Evolutionary conservation across 2,113 vertebrate species (phyloP).

Genomic region (Gila orcuttii): DNA sequence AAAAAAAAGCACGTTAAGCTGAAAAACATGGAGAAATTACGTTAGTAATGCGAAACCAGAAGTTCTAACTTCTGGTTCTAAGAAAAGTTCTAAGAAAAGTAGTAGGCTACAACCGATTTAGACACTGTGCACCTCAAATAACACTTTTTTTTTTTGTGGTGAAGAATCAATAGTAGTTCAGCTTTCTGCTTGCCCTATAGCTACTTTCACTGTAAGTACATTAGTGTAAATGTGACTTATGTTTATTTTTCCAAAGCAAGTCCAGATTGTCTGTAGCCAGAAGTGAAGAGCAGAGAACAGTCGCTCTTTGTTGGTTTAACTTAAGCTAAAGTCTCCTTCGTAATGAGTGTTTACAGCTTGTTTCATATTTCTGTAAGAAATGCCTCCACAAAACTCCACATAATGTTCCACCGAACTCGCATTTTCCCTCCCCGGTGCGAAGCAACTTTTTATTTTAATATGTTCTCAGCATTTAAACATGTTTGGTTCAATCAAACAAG

Average conservation of each 20-base stretch:
- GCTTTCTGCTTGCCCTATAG: too few species aligned
- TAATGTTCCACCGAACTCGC: background rate
- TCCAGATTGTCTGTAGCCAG: background rate
- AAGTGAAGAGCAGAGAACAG: background rate
- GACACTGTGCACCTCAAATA: too few species aligned
- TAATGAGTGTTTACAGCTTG: conserved; percentile 36
- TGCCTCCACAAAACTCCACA: background rate
- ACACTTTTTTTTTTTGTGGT: too few species aligned
- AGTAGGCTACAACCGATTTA: too few species aligned
- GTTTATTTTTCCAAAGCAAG: background rate
- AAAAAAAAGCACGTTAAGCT: too few species aligned
- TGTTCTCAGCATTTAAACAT: conserved; percentile 1
- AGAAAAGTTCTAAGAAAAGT: too few species aligned
- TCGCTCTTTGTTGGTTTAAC: conserved; percentile 35
- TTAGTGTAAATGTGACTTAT: background rate
- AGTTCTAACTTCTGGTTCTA: too few species aligned
- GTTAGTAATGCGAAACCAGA: too few species aligned
- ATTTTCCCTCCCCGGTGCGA: background rate
- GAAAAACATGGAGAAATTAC: too few species aligned
- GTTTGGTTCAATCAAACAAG: background rate
- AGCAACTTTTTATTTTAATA: background rate
- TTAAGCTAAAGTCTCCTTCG: background rate
- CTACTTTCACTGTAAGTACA: too few species aligned
- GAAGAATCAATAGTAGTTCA: too few species aligned
- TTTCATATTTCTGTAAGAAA: conserved; percentile 31